A percentile compares a stretch with the other conserved stretches of the same genome.
Evolutionary conservation across 2,797 vertebrate species (phyloP).

Genomic region (Phoeniculus purpureus): DNA sequence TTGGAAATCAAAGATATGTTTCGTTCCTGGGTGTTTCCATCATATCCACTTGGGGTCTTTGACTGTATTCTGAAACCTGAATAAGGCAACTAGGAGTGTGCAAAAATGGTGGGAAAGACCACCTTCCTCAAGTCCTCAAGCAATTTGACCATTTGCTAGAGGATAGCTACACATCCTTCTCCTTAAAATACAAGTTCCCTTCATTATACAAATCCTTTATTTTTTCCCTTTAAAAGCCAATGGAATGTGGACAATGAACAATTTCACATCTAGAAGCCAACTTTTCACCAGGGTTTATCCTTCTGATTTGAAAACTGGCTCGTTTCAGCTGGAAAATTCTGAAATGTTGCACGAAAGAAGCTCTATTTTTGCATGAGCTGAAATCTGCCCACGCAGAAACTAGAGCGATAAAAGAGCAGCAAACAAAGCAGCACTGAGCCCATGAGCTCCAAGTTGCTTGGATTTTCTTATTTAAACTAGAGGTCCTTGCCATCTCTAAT

Average conservation of each 20-base stretch:
- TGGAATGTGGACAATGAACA: constrained; percentile 51
- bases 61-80: not conserved
- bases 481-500: constrained; percentile 26
- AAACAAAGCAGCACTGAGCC: constrained; percentile 28
- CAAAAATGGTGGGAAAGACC: not conserved
- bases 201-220: constrained; percentile 4
- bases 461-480: constrained; percentile 11
- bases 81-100: not conserved
- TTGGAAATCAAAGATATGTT: constrained; percentile 33
- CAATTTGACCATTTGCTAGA: not conserved
- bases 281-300: constrained; percentile 53
- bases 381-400: constrained; percentile 40
- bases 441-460: not conserved
- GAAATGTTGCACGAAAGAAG: constrained; percentile 57
- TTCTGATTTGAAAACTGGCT: constrained; percentile 65
- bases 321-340: constrained; percentile 56
- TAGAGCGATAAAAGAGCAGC: not conserved
- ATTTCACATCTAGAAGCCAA: constrained; percentile 50
- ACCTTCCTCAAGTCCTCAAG: not conserved
- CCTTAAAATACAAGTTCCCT: not conserved
- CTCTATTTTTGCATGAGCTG: constrained; percentile 56
- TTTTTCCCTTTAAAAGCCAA: constrained; percentile 8
- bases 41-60: not conserved
- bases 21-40: not conserved
- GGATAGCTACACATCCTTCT: not conserved